phyloP scores from a whole-genome alignment of 2,888 invertebrate genomes.

The Blastobasis adustella region DNA sequence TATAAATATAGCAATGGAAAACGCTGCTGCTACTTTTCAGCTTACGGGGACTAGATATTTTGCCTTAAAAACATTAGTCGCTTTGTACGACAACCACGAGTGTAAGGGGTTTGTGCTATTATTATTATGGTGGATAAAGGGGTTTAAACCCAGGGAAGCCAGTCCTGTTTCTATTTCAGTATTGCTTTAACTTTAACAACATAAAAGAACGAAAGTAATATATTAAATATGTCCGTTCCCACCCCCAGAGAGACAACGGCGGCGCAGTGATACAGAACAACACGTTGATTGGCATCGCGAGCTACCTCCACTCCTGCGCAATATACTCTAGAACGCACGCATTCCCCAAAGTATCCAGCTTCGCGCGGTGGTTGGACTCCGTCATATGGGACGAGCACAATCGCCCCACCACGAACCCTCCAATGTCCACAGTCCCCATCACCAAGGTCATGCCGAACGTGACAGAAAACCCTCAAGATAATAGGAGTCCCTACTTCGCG shows the following conservation, averaged over 20 bases:
- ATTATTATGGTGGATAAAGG: too few relatives aligned
- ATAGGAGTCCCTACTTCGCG: slow-evolving; percentile 18
- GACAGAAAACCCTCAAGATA: slow-evolving; percentile 22
- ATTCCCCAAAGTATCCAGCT: slow-evolving; percentile 52
- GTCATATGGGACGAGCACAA: slow-evolving; percentile 61
- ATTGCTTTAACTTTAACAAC: too few relatives aligned
- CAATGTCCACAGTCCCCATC: slow-evolving; percentile 12
- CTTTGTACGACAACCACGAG: too few relatives aligned
- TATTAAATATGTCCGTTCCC: neutral
- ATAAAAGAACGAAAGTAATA: too few relatives aligned
- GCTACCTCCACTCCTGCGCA: slow-evolving; percentile 54
- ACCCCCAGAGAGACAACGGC: slow-evolving; percentile 58
- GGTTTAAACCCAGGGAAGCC: too few relatives aligned
- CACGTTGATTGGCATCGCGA: slow-evolving; percentile 47
- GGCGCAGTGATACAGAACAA: slow-evolving; percentile 63
- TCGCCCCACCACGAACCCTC: slow-evolving; percentile 30
- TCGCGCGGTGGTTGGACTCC: slow-evolving; percentile 51
- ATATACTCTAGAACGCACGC: slow-evolving; percentile 56
- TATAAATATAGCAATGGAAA: too few relatives aligned
- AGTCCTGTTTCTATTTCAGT: too few relatives aligned
- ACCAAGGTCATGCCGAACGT: slow-evolving; percentile 17
- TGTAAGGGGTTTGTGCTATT: too few relatives aligned
- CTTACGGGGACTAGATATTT: too few relatives aligned
- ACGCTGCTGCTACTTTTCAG: too few relatives aligned
- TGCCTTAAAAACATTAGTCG: too few relatives aligned